A percentile compares a stretch with the other conserved stretches of the same genome.
phyloP scores from a whole-genome alignment of 92 coral and sea anemone genomes.

The Siderastrea radians region DNA sequence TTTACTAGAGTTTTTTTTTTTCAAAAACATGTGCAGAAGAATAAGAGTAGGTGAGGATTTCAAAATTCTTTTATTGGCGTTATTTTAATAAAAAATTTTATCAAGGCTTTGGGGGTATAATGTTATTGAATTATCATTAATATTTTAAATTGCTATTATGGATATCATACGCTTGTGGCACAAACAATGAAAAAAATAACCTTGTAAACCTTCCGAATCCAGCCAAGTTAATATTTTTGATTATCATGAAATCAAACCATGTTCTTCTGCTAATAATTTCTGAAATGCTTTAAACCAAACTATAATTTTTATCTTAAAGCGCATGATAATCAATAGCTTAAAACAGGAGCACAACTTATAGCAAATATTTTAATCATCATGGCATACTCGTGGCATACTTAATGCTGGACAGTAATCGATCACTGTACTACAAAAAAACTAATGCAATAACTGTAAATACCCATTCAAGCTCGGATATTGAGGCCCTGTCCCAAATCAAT shows the following conservation, averaged over 20 bases:
- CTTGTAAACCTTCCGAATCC: background rate
- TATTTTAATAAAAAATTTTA: background rate
- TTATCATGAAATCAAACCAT: background rate
- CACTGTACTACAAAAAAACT: background rate
- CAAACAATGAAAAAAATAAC: conserved; percentile 4
- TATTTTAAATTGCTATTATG: background rate
- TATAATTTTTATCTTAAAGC: too few species aligned
- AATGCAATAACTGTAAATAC: background rate
- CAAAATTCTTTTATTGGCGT: too few species aligned
- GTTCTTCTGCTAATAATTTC: background rate
- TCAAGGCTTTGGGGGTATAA: conserved; percentile 7
- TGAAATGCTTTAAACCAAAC: too few species aligned
- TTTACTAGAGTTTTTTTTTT: background rate
- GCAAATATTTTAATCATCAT: background rate
- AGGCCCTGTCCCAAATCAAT: too few species aligned
- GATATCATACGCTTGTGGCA: background rate
- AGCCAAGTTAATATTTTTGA: background rate
- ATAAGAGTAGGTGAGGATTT: too few species aligned
- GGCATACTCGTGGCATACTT: background rate
- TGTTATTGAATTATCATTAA: background rate
- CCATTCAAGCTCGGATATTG: background rate
- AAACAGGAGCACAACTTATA: too few species aligned
- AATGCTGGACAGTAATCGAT: background rate
- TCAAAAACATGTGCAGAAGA: background rate
- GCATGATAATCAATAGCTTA: too few species aligned